A percentile compares a stretch with the other conserved stretches of the same genome.
These are phyloP conservation scores for Leptinotarsa peninsularis DNA, from an alignment of 2,888 invertebrate genomes.

Conservation along the genomic window DNA sequence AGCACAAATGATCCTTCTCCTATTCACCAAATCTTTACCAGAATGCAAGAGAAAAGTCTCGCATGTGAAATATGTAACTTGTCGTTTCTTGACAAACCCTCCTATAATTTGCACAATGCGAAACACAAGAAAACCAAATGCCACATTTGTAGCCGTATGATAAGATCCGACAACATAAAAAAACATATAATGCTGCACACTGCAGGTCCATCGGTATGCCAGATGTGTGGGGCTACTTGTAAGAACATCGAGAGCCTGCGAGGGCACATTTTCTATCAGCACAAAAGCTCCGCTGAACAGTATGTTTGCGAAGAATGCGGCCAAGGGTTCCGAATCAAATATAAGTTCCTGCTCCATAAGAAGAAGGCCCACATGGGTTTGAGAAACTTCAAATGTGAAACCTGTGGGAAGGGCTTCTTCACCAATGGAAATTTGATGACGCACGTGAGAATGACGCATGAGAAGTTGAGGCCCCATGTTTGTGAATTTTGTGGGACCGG, in stretches of 20 bases:
- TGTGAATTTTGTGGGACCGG: constrained; percentile 53
- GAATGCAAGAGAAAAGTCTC: constrained; percentile 23
- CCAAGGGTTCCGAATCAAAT: constrained; percentile 54
- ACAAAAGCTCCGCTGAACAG: constrained; percentile 52
- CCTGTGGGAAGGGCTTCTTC: constrained; percentile 53
- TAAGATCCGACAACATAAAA: constrained; percentile 53
- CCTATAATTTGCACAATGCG: constrained; percentile 44
- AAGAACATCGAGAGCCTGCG: constrained; percentile 59
- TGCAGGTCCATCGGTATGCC: constrained; percentile 53
- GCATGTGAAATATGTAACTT: constrained; percentile 39
- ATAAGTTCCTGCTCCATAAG: constrained; percentile 56
- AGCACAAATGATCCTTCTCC: constrained; percentile 17
- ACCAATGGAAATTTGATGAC: constrained; percentile 49
- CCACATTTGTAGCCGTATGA: constrained; percentile 51
- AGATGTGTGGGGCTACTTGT: constrained; percentile 57
- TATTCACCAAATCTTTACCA: background rate
- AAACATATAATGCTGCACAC: constrained; percentile 54
- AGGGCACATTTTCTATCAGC: constrained; percentile 59
- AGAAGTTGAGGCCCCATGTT: constrained; percentile 51
- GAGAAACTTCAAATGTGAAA: constrained; percentile 53
- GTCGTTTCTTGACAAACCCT: constrained; percentile 28
- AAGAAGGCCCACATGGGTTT: constrained; percentile 57
- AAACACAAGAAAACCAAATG: constrained; percentile 56
- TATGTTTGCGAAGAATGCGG: constrained; percentile 59
- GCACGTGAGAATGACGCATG: constrained; percentile 53